Percentiles rank a stretch among this genome's conserved stretches.
phyloP scores from a whole-genome alignment of 2,888 invertebrate species.

The Eristalinus sepulchralis region DNA sequence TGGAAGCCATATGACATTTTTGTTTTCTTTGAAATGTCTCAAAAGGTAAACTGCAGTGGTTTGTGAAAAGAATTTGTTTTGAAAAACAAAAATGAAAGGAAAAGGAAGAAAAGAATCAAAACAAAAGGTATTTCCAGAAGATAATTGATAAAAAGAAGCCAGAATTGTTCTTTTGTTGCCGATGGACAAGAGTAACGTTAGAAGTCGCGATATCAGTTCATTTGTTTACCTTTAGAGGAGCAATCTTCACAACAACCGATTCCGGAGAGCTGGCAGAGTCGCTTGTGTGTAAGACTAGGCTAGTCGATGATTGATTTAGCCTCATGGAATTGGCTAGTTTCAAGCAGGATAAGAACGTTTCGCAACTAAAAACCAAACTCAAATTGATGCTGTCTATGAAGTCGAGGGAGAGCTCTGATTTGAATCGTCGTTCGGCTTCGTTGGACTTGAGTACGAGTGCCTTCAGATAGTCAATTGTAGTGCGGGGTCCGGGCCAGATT shows the following conservation, averaged over 20 bases:
- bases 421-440: constrained; percentile 77
- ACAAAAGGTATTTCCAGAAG: neutral
- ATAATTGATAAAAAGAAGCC: neutral
- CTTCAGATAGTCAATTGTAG: constrained; percentile 78
- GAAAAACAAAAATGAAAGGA: constrained; percentile 5
- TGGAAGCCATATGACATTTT: constrained; percentile 2
- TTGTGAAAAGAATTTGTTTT: neutral
- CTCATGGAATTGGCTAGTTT: constrained; percentile 78
- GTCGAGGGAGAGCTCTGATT: constrained; percentile 74
- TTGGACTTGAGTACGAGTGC: constrained; percentile 76
- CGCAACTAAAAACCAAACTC: constrained; percentile 77
- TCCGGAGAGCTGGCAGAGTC: constrained; percentile 15
- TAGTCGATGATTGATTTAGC: constrained; percentile 76
- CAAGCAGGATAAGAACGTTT: constrained; percentile 78
- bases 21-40: constrained; percentile 3
- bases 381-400: constrained; percentile 77
- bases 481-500: constrained; percentile 78
- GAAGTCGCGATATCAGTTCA: neutral
- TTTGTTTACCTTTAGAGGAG: constrained; percentile 77
- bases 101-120: neutral
- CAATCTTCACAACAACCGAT: constrained; percentile 74
- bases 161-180: too few species aligned
- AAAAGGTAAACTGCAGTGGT: neutral
- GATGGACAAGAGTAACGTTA: neutral
- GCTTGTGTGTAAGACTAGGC: constrained; percentile 73